Base-by-base conservation (phyloP, 2,888 invertebrate species). In the Balanococcus diminutus region DNA sequence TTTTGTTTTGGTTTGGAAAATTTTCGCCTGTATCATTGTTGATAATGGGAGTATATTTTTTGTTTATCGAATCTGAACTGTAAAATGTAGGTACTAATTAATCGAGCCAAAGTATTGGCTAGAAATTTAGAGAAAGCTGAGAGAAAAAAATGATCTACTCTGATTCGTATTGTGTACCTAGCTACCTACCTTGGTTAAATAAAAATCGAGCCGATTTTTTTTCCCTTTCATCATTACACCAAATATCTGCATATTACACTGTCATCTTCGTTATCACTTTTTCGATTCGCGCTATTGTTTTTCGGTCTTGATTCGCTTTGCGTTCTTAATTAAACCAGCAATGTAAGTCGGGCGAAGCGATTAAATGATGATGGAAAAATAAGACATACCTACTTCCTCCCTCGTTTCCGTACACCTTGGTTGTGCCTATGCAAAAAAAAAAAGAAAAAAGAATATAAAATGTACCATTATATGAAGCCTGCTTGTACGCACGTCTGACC, bases 401-500 rank as follows among this genome's bases (percentile, higher is more conserved):
- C 31, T 32, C 22, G 75, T 75, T 75, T 67, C 61, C 61, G 61
- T 28, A 67, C 28, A 3, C 28, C 28, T 25, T 11, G 25, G 28
- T 67, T 9, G 61, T 67, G 28, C 61, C 28, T 9, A 28, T 67
- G 28, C 61, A 28, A 67, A 67, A 67, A 42, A 11, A 51, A 51
- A 75, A 5, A 32, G 32, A 32, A 36, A n/a, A 72, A 61, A 61
- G 5, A 67, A 11, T 67, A 28, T n/a, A 8, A 75, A 75, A 19
- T 75, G 32, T 32, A 75, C 8, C 75, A 67, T 67, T 67, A 56
- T 67, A 56, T 75, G 75, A 3, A 32, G 75, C 75, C 16, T 36
- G 36, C n/a, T 11, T 9, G 51, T 39, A 85, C 81, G 86, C 81
- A 75, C 67, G 84, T 84, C 39, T 61, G 67, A 72, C 75, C 84